phyloP scores from a whole-genome alignment of 1,140 invertebrate species.

The Drosophila auraria region DNA sequence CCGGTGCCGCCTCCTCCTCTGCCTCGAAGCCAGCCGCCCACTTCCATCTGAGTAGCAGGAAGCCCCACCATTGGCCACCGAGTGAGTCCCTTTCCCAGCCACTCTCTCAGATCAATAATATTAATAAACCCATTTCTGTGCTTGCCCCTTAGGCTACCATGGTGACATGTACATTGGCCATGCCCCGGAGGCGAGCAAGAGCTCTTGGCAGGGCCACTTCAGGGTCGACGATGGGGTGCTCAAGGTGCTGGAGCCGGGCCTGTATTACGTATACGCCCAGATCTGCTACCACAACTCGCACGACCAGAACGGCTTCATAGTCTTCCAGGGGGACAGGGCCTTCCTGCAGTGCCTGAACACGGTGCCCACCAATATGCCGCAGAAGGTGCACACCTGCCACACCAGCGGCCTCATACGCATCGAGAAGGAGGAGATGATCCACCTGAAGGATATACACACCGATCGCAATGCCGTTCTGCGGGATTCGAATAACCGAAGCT shows the following conservation, averaged over 20 bases:
- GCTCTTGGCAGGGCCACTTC: conserved; percentile 61
- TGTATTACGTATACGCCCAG: conserved; percentile 90
- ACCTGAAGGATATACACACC: conserved; percentile 89
- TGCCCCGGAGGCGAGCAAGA: conserved; percentile 42
- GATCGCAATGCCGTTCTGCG: conserved; percentile 90
- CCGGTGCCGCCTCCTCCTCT: background rate
- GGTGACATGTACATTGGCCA: conserved; percentile 79
- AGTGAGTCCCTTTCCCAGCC: background rate
- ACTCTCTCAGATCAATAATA: background rate
- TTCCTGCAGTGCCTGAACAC: conserved; percentile 86
- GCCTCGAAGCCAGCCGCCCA: conserved; percentile 62
- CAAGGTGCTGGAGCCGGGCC: conserved; percentile 87
- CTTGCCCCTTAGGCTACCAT: conserved; percentile 39
- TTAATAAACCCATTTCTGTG: conserved; percentile 8
- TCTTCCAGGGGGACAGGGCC: conserved; percentile 86
- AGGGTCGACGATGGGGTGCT: conserved; percentile 85
- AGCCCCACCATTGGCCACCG: conserved; percentile 44
- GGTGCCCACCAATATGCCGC: conserved; percentile 87
- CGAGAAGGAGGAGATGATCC: conserved; percentile 88
- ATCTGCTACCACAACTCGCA: conserved; percentile 89
- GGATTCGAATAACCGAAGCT: conserved; percentile 89
- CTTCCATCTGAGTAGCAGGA: conserved; percentile 67
- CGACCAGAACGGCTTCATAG: conserved; percentile 88
- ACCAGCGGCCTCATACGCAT: conserved; percentile 89
- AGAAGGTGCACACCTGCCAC: conserved; percentile 89